Evolutionary conservation across 2,797 vertebrate species (phyloP), one percentile per base, ranked within the genome.

Genomic region (Brachyalestes nurse): DNA sequence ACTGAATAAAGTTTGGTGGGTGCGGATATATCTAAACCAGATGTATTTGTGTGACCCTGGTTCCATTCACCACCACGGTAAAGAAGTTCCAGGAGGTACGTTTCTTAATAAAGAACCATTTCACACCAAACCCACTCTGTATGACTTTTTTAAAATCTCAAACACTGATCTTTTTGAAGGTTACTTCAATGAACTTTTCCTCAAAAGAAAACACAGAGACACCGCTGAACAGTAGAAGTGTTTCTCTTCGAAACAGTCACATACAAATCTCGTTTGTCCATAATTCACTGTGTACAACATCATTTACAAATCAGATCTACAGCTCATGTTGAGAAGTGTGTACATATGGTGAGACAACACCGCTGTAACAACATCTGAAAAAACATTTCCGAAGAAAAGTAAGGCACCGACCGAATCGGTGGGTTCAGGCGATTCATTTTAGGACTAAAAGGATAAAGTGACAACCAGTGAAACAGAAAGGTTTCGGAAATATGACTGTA

Each of bases 351-450:
- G 83, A 90, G 82, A 89, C 70, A 85, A 91, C 87, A 85, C 93
- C 92, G 49, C 71, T 71, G 74, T 42, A 80, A 58, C 69, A 42
- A 58, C 69, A 42, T 72, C 28, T 51, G 71, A 83, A 77, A 82
- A 86, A 84, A 25, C 19, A 73, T 64, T 60, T 70, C 78, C 21
- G 89, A 89, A 90, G 82, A 42, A 94, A 91, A 89, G 90, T 93
- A 96, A 96, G 95, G 95, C 95, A 96, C 92, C 94, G 84, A 95
- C 90, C 91, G 89, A 92, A 83, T 91, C 89, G 86, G 93, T 90
- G 94, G 82, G 90, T 92, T 88, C 65, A 91, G 94, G 92, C 82
- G 88, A 88, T 94, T 94, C 69, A 51, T 76, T 76, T 28, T 86
- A 71, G 47, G 62, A 81, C 78, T 25, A 2, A n/a, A 70, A 73